Conservation (phyloP, 2,888 invertebrate genomes). For the Pandemis heparana region DNA sequence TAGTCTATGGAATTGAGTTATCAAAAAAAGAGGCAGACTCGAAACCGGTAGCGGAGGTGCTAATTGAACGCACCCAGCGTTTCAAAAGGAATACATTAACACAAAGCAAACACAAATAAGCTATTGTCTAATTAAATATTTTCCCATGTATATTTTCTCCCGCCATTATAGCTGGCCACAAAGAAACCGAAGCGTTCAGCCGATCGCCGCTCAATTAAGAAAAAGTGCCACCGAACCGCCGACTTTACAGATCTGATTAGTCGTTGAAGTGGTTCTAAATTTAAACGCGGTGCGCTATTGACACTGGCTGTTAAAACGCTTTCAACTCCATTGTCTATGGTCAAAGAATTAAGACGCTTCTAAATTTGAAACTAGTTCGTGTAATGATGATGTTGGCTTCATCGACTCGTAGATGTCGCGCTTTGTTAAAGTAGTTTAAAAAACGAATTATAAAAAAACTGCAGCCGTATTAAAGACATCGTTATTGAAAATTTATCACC, state of each 20-base stretch:
- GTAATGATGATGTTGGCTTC: conserved; percentile 8
- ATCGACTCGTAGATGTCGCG: background rate
- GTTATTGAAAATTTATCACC: conserved; percentile 70
- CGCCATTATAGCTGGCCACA: conserved; percentile 63
- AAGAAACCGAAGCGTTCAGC: conserved; percentile 68
- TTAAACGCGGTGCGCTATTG: conserved; percentile 77
- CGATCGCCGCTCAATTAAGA: conserved; percentile 64
- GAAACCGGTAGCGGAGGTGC: conserved; percentile 77
- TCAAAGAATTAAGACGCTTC: conserved; percentile 72
- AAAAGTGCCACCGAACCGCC: conserved; percentile 63
- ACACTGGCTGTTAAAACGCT: conserved; percentile 72
- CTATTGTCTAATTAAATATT: conserved; percentile 85
- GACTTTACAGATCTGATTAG: conserved; percentile 84
- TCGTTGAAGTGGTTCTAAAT: conserved; percentile 82
- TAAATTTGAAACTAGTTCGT: conserved; percentile 27
- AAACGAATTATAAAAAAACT: conserved; percentile 9
- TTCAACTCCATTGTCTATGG: conserved; percentile 76
- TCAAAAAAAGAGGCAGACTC: conserved; percentile 67
- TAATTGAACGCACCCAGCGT: conserved; percentile 74
- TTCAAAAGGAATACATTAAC: conserved; percentile 82
- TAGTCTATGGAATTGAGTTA: conserved; percentile 71
- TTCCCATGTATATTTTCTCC: conserved; percentile 74
- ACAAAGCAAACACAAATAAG: conserved; percentile 84
- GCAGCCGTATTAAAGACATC: conserved; percentile 35
- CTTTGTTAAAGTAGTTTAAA: conserved; percentile 1